These are phyloP conservation scores for Pseudomyrmex gracilis DNA, from an alignment of 1,140 invertebrate genomes.

Conservation along the genomic window DNA sequence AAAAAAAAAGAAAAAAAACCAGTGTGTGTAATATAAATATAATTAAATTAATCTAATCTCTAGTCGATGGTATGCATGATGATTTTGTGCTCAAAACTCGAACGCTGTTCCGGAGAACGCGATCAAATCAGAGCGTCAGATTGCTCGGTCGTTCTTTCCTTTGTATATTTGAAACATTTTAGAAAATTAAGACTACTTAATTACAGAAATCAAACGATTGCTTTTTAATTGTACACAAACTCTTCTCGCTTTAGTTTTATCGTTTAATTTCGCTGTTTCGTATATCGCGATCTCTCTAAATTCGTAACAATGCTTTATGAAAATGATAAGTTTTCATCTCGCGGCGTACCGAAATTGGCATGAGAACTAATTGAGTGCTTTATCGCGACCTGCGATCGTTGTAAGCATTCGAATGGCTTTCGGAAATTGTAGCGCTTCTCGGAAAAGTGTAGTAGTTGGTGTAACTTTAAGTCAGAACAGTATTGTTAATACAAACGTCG, in stretches of 20 bases:
- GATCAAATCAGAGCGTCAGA: background rate
- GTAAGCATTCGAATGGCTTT: background rate
- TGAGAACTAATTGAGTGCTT: background rate
- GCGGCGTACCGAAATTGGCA: no score
- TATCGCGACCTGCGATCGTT: background rate
- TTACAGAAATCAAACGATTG: no score
- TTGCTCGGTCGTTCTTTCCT: background rate
- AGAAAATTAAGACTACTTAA: no score
- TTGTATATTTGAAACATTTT: background rate
- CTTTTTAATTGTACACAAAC: no score
- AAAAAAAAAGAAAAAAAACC: no score
- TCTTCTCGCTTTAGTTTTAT: no score
- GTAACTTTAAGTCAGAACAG: conserved; percentile 7
- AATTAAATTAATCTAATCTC: background rate
- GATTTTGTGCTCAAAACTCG: background rate
- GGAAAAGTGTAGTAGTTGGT: background rate
- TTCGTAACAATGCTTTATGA: background rate
- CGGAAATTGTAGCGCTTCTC: background rate
- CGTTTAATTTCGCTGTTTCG: no score
- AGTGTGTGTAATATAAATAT: no score
- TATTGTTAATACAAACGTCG: conserved; percentile 19
- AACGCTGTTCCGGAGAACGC: background rate
- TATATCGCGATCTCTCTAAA: background rate
- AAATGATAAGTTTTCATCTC: no score
- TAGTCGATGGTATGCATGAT: background rate